Conservation (phyloP, 2,113 vertebrate genomes). For the Crocuta crocuta region DNA sequence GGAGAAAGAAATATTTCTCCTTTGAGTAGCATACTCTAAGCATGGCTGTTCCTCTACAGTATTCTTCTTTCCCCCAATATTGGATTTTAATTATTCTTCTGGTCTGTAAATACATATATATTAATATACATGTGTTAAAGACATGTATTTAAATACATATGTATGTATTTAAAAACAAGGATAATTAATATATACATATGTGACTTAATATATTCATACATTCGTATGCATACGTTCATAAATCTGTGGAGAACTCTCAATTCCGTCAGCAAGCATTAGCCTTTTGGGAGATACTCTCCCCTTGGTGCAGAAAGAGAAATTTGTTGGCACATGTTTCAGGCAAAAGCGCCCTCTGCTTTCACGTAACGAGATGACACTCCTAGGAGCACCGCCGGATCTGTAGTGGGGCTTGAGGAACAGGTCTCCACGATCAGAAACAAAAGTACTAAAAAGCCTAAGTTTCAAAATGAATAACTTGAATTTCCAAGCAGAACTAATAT, state of each 20-base stretch:
- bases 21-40: constrained; percentile 12
- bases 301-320: background rate
- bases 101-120: constrained; percentile 4
- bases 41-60: background rate
- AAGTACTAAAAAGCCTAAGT: background rate
- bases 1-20: background rate
- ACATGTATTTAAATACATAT: too few species aligned
- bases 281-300: constrained; percentile 31
- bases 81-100: background rate
- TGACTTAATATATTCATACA: too few species aligned
- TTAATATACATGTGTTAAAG: too few species aligned
- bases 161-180: constrained; percentile 16
- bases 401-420: background rate
- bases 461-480: background rate
- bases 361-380: background rate
- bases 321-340: background rate
- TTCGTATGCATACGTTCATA: too few species aligned
- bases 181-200: background rate
- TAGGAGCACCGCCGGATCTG: background rate
- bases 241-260: constrained; percentile 21
- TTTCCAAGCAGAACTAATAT: background rate
- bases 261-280: constrained; percentile 43
- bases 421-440: background rate
- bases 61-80: background rate
- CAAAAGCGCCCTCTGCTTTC: constrained; percentile 53